Evolutionary conservation across 2,888 invertebrate species (phyloP).

Genomic region (Carabus problematicus): DNA sequence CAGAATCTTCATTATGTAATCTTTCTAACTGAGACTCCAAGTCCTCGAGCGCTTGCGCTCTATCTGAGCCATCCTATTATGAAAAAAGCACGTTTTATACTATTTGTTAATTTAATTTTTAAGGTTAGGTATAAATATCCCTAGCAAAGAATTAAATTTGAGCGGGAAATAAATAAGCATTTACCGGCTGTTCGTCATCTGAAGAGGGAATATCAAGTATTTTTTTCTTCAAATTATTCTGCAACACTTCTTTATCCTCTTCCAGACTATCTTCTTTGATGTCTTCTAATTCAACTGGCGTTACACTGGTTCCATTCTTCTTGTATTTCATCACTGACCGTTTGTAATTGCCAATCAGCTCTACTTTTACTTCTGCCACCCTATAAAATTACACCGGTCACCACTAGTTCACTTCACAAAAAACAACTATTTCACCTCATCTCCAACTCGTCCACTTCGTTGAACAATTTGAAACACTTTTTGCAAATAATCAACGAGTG

Average conservation of each 20-base stretch:
- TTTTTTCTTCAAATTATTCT: slow-evolving; percentile 51
- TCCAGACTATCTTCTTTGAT: slow-evolving; percentile 44
- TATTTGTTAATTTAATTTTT: slow-evolving; percentile 2
- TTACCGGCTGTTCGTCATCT: slow-evolving; percentile 53
- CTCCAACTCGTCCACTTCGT: slow-evolving; percentile 69
- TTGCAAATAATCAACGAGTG: slow-evolving; percentile 70
- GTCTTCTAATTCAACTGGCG: slow-evolving; percentile 42
- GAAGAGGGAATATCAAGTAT: slow-evolving; percentile 57
- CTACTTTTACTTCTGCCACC: slow-evolving; percentile 61
- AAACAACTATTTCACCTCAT: slow-evolving; percentile 54
- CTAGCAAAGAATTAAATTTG: no score
- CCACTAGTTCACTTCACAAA: not conserved
- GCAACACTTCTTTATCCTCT: slow-evolving; percentile 49
- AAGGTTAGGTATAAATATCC: not conserved
- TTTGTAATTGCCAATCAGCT: slow-evolving; percentile 63
- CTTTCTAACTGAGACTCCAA: slow-evolving; percentile 33
- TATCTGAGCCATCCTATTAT: slow-evolving; percentile 18
- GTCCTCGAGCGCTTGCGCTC: slow-evolving; percentile 23
- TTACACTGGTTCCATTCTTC: slow-evolving; percentile 43
- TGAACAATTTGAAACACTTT: slow-evolving; percentile 70
- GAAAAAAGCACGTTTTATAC: not conserved
- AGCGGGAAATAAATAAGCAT: not conserved
- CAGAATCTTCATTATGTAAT: slow-evolving; percentile 41
- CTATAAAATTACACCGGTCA: slow-evolving; percentile 46
- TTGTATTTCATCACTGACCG: slow-evolving; percentile 56